Base-by-base conservation (phyloP, 2,888 invertebrate species). In the Pocota personata region DNA sequence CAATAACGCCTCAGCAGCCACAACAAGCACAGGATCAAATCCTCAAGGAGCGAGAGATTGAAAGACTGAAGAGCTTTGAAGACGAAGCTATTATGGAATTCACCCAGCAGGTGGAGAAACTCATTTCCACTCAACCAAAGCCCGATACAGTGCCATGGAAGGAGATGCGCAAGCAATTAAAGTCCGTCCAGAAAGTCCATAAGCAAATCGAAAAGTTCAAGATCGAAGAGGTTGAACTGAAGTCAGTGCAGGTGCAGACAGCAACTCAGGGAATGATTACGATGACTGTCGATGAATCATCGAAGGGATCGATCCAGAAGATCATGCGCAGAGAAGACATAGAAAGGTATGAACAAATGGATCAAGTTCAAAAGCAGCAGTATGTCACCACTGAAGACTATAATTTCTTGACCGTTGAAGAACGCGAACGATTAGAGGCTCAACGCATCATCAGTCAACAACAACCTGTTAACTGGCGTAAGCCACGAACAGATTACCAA, bases 261-360 rank as follows among this genome's bases (percentile, higher is more conserved):
- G 93, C 94, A 82, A 93, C 94, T 77, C 94, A 95, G 90, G 94
- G 95, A 76, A 94, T 93, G 7, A 93, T 94, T 0, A 92, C 94
- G 46, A 90, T 94, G 71, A 94, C 94, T 89, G 91, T 94, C 10
- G 92, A 91, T 50, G 90, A 92, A 19, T 90, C 89, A 40, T 90
- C 92, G 1, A 91, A 91, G 88, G 87, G 89, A 8, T 90, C 91
- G 0, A 90, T 91, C 52, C 88, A 91, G 1, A 91, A 92, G 87
- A 50, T 89, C 0, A 82, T 90, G 84, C 84, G 75, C n/a, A 87
- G 80, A 2, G 92, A 93, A 78, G 92, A 93, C 87, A 87, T 88
- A 57, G 92, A 90, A 71, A 89, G 91, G 2, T 89, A 90, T 48
- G 89, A 90, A 7, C 90, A 90, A 71, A 88, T 89, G 43, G 88